These are phyloP conservation scores for Parauchenoglanis punctatus DNA, from an alignment of 2,797 vertebrate species.

Conservation along the genomic window DNA sequence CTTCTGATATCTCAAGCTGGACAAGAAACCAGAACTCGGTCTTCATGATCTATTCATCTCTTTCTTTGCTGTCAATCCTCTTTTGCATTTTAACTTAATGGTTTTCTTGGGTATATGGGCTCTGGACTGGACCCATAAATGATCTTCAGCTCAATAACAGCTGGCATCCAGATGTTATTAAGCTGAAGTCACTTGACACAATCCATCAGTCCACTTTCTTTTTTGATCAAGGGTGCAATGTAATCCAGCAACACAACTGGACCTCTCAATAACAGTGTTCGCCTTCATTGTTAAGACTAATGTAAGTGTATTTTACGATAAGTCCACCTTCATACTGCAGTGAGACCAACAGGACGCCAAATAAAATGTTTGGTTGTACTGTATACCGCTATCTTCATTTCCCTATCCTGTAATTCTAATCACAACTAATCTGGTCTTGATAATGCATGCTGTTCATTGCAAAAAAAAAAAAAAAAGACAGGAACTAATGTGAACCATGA, in stretches of 20 bases:
- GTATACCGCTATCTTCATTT: constrained; percentile 45
- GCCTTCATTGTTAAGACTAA: neutral
- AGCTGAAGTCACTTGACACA: constrained; percentile 46
- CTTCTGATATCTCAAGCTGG: constrained; percentile 56
- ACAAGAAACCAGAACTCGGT: constrained; percentile 30
- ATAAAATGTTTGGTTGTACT: constrained; percentile 30
- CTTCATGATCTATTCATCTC: constrained; percentile 36
- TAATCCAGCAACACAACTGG: constrained; percentile 3
- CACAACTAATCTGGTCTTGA: constrained; percentile 70
- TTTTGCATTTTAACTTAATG: constrained; percentile 47
- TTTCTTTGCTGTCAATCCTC: constrained; percentile 3
- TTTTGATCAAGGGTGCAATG: constrained; percentile 31
- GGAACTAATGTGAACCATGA: constrained; percentile 78
- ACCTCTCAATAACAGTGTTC: constrained; percentile 9
- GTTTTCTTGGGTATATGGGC: constrained; percentile 46
- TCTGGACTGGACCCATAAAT: constrained; percentile 38
- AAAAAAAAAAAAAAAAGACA: constrained; percentile 62
- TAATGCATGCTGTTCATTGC: constrained; percentile 71
- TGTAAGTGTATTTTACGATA: constrained; percentile 62
- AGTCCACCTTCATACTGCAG: constrained; percentile 68
- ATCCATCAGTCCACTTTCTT: constrained; percentile 44
- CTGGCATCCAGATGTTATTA: constrained; percentile 63
- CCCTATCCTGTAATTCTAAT: constrained; percentile 36
- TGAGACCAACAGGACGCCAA: constrained; percentile 53
- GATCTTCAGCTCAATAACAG: constrained; percentile 44